These are phyloP conservation scores for Drosophila carrolli DNA, from an alignment of 1,140 invertebrate species.

Conservation along the genomic window DNA sequence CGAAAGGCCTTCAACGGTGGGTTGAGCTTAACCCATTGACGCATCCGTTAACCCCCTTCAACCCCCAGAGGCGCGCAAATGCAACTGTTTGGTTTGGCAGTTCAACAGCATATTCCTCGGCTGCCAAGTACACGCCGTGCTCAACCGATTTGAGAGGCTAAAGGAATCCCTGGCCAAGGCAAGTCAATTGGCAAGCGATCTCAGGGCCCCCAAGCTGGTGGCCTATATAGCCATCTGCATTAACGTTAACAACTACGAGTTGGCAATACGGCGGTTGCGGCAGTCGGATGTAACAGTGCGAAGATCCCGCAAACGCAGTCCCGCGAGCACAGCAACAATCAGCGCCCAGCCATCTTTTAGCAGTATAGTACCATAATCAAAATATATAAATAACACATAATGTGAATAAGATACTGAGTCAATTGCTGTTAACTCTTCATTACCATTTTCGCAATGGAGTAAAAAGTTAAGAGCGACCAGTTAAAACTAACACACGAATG, in stretches of 20 bases:
- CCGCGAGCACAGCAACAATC: rapidly evolving
- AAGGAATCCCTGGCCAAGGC: conserved; percentile 47
- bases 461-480: neutral
- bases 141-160: conserved; percentile 41
- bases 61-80: conserved; percentile 39
- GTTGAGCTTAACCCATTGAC: neutral
- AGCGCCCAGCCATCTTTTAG: neutral
- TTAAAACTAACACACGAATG: neutral
- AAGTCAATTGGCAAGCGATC: conserved; percentile 20
- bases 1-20: conserved; percentile 40
- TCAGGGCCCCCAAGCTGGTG: conserved; percentile 24
- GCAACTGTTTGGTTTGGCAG: conserved; percentile 50
- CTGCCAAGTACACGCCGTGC: conserved; percentile 55
- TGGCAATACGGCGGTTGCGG: conserved; percentile 13
- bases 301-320: neutral
- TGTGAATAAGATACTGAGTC: neutral
- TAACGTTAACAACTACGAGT: conserved; percentile 43
- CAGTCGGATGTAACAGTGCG: neutral
- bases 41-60: neutral
- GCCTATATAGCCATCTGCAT: conserved; percentile 54
- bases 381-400: too few species aligned
- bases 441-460: neutral
- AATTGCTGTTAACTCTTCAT: neutral
- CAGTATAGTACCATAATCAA: neutral
- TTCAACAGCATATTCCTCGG: conserved; percentile 59